Percentiles rank a stretch among this genome's conserved stretches.
These are phyloP conservation scores for Drosophila buzzatii DNA, from an alignment of 2,888 invertebrate genomes.

Conservation along the genomic window DNA sequence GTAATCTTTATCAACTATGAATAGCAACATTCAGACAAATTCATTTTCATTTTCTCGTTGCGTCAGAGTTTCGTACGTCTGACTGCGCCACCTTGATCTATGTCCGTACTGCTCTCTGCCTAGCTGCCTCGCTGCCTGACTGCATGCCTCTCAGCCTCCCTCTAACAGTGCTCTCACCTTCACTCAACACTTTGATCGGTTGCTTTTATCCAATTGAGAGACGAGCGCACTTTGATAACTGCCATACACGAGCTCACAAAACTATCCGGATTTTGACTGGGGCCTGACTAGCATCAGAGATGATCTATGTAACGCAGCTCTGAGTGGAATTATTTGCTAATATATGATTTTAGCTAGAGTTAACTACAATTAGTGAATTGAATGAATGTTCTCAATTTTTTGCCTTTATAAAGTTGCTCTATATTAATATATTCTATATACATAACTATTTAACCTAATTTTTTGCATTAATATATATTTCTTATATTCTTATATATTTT, in stretches of 20 bases:
- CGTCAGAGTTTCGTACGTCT: conserved; percentile 29
- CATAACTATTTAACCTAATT: not conserved
- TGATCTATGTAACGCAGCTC: conserved; percentile 13
- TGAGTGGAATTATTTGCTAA: not conserved
- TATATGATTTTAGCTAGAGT: not conserved
- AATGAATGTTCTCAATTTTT: not conserved
- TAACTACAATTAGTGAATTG: no score
- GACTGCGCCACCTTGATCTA: conserved; percentile 11
- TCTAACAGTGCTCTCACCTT: conserved; percentile 5
- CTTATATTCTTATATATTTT: no score
- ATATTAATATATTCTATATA: not conserved
- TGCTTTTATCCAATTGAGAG: conserved; percentile 52
- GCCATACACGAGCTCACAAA: conserved; percentile 17
- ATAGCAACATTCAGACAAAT: not conserved
- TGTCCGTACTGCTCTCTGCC: not conserved
- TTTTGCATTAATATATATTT: no score
- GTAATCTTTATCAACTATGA: not conserved
- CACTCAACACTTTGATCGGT: conserved; percentile 20
- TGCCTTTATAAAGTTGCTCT: not conserved
- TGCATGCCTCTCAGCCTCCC: not conserved
- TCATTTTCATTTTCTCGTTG: conserved; percentile 28
- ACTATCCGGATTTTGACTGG: not conserved
- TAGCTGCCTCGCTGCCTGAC: not conserved
- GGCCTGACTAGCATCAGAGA: conserved; percentile 19
- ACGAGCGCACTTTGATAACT: conserved; percentile 56